Conservation (phyloP, 2,113 vertebrate genomes). For the Collichthys lucidus region DNA sequence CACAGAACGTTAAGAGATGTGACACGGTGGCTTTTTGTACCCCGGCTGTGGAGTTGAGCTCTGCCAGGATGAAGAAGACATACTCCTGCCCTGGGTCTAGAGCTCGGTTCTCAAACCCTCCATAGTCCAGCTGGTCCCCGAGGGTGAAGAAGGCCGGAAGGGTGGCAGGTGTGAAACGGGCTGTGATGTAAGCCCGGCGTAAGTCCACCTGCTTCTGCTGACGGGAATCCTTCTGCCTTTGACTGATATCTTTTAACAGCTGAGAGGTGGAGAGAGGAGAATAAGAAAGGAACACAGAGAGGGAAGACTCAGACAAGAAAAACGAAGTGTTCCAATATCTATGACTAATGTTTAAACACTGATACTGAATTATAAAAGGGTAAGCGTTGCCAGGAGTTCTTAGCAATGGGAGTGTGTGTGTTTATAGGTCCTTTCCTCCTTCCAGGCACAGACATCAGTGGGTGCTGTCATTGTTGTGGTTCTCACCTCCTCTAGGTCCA, state of each 20-base stretch:
- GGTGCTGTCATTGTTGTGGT: conserved; percentile 38
- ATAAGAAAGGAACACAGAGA: neutral
- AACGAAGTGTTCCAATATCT: conserved; percentile 35
- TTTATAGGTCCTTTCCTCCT: conserved; percentile 42
- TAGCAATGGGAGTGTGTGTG: conserved; percentile 24
- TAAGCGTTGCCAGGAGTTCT: conserved; percentile 49
- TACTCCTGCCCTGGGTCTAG: conserved; percentile 94
- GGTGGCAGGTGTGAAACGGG: conserved; percentile 88
- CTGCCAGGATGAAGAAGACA: conserved; percentile 94
- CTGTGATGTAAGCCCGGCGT: conserved; percentile 93
- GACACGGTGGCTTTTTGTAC: conserved; percentile 78
- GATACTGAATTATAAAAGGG: conserved; percentile 49
- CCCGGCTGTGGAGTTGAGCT: conserved; percentile 90
- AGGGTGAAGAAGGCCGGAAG: conserved; percentile 92
- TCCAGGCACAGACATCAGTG: conserved; percentile 45
- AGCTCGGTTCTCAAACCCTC: conserved; percentile 93
- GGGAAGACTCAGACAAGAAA: conserved; percentile 18
- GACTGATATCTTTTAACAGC: conserved; percentile 92
- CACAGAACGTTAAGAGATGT: conserved; percentile 2
- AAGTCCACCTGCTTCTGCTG: conserved; percentile 92
- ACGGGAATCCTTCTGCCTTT: conserved; percentile 90
- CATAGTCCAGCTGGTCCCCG: conserved; percentile 95
- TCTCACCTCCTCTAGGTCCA: conserved; percentile 97
- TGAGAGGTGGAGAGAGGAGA: conserved; percentile 62
- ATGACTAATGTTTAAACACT: conserved; percentile 48